Conservation (phyloP, 2,888 invertebrate genomes). For the Tipula lateralis region DNA sequence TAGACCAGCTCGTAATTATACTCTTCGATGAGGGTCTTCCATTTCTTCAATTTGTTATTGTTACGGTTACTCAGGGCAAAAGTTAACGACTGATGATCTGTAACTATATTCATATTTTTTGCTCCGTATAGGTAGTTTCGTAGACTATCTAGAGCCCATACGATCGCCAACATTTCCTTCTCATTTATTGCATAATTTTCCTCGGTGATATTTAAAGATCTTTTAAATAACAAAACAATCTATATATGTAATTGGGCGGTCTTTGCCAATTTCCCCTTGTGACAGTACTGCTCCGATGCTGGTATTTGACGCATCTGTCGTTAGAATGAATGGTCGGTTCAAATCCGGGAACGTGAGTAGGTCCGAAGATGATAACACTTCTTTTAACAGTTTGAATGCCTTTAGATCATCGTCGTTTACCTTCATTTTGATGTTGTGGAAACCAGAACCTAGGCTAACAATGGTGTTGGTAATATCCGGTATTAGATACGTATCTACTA, state of each 20-base stretch:
- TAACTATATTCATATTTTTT: background rate
- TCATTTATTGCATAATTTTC: background rate
- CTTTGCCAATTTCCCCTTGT: background rate
- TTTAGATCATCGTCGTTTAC: background rate
- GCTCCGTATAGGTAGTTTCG: background rate
- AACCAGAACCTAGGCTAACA: too few species aligned
- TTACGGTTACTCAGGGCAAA: background rate
- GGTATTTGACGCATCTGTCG: background rate
- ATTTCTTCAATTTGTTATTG: background rate
- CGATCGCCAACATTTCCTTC: background rate
- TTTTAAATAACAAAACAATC: too few species aligned
- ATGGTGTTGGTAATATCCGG: too few species aligned
- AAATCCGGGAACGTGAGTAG: background rate
- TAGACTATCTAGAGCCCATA: background rate
- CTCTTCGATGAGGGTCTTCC: background rate
- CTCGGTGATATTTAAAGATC: background rate
- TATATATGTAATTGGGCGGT: background rate
- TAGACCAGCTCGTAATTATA: background rate
- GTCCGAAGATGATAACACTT: background rate
- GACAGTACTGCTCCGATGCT: background rate
- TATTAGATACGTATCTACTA: too few species aligned
- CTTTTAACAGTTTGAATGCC: background rate
- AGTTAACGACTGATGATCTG: background rate
- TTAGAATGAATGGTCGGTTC: background rate
- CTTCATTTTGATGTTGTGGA: too few species aligned